Conservation (phyloP, 2,888 invertebrate species). For the Hofmannophila pseudospretella region DNA sequence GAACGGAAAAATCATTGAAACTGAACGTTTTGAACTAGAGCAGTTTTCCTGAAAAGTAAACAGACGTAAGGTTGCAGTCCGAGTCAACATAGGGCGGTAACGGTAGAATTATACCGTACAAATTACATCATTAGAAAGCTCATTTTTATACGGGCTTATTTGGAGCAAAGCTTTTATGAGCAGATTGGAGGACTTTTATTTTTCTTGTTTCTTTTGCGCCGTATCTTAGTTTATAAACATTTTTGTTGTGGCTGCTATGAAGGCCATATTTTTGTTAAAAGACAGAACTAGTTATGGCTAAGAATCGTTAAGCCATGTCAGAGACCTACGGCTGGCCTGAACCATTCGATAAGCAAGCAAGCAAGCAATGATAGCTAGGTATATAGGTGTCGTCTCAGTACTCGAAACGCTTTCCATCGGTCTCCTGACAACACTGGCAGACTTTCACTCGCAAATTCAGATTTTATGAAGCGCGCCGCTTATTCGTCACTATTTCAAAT, state of each 20-base stretch:
- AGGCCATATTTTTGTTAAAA: no score
- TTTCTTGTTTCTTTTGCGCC: conserved; percentile 19
- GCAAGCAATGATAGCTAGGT: no score
- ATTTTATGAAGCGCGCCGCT: not conserved
- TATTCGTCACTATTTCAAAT: not conserved
- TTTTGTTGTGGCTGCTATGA: no score
- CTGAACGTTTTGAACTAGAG: conserved; percentile 24
- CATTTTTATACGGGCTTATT: conserved; percentile 38
- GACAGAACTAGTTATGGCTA: no score
- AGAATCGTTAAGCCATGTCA: no score
- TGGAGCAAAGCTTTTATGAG: conserved; percentile 23
- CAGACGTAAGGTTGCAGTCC: not conserved
- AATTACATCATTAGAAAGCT: conserved; percentile 60
- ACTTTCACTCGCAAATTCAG: no score
- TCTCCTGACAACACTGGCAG: no score
- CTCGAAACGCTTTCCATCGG: no score
- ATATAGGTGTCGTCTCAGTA: no score
- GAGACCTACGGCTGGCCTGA: no score
- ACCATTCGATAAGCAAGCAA: no score
- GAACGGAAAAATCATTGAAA: conserved; percentile 31
- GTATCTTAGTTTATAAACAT: not conserved
- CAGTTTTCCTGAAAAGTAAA: conserved; percentile 1
- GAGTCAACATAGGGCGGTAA: conserved; percentile 38
- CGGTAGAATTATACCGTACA: conserved; percentile 59
- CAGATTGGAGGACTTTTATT: conserved; percentile 12